These are phyloP conservation scores for Cheilosia urbana DNA, from an alignment of 2,888 invertebrate species.

Conservation along the genomic window DNA sequence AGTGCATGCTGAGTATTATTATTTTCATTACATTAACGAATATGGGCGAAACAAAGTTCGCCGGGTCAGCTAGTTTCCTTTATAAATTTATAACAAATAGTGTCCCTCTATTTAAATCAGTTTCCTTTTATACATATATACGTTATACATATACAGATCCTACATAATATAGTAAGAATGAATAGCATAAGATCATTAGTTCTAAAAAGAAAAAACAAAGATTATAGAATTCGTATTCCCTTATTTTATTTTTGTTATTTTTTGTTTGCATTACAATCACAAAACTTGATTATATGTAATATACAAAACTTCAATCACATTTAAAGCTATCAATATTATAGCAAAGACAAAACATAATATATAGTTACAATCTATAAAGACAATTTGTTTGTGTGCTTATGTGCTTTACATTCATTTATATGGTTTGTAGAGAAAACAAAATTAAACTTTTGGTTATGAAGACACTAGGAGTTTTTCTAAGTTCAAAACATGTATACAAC, in stretches of 20 bases:
- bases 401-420: constrained; percentile 52
- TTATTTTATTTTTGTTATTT: no score
- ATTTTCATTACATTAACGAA: no score
- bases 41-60: no score
- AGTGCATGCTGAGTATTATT: no score
- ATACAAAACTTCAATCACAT: constrained; percentile 62
- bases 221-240: background rate
- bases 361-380: constrained; percentile 38
- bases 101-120: constrained; percentile 23
- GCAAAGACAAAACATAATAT: constrained; percentile 27
- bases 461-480: constrained; percentile 43
- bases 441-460: constrained; percentile 24
- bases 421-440: constrained; percentile 15
- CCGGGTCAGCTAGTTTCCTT: no score
- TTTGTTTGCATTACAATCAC: constrained; percentile 18
- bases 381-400: constrained; percentile 46
- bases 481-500: background rate
- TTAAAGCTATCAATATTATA: constrained; percentile 70
- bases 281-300: constrained; percentile 58
- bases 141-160: constrained; percentile 13
- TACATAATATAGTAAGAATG: constrained; percentile 31
- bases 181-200: constrained; percentile 33
- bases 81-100: constrained; percentile 47
- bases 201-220: constrained; percentile 9
- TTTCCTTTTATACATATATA: constrained; percentile 12